A percentile compares a stretch with the other conserved stretches of the same genome.
phyloP scores from a whole-genome alignment of 1,140 invertebrate genomes.

The Hycleus cichorii region DNA sequence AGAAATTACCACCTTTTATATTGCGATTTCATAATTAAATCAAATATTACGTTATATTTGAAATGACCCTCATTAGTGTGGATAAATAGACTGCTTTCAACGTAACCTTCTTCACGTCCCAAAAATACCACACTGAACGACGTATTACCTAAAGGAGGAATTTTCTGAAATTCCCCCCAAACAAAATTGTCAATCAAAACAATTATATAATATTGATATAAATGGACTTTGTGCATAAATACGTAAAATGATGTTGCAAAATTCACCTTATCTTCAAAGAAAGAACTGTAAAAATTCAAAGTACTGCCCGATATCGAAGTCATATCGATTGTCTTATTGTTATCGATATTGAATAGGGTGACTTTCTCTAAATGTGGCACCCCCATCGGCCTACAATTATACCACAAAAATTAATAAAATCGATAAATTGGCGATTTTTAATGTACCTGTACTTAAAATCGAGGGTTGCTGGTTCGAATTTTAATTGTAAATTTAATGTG shows the following conservation, averaged over 20 bases:
- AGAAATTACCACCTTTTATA: conserved; percentile 31
- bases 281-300: conserved; percentile 84
- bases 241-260: too few relatives aligned
- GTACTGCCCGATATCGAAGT: conserved; percentile 82
- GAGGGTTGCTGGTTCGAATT: conserved; percentile 55
- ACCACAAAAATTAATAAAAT: not conserved
- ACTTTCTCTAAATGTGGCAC: conserved; percentile 75
- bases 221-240: too few relatives aligned
- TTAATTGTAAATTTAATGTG: conserved; percentile 39
- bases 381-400: conserved; percentile 62
- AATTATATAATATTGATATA: not conserved
- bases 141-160: conserved; percentile 85
- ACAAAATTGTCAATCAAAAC: not conserved
- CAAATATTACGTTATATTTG: conserved; percentile 60
- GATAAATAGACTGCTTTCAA: conserved; percentile 83
- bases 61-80: conserved; percentile 86
- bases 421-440: conserved; percentile 25
- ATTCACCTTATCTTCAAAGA: conserved; percentile 80
- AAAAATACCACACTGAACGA: conserved; percentile 94
- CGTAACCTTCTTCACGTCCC: conserved; percentile 79
- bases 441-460: conserved; percentile 61
- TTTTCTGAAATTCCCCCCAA: conserved; percentile 49
- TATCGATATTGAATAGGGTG: conserved; percentile 69
- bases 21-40: conserved; percentile 1
- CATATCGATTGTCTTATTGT: conserved; percentile 65